These are phyloP conservation scores for Anguilla marmorata DNA, from an alignment of 2,797 vertebrate species.

Conservation along the genomic window DNA sequence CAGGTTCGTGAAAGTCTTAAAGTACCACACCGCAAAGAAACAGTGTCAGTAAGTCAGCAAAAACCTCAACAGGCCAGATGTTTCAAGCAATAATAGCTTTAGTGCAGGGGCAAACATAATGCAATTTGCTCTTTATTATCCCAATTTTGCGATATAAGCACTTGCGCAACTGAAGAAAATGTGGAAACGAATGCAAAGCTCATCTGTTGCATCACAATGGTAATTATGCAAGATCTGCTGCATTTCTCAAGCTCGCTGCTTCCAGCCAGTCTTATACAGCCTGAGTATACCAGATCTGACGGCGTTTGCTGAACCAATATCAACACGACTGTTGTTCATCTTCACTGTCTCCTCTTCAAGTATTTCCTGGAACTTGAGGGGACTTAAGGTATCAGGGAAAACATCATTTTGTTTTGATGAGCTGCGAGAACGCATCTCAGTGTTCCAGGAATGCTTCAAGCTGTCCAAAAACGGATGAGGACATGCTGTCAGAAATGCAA, in stretches of 20 bases:
- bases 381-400: neutral
- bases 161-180: neutral
- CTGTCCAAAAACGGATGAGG: neutral
- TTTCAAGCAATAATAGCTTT: conserved; percentile 10
- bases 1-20: conserved; percentile 39
- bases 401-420: conserved; percentile 9
- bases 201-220: neutral
- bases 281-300: neutral
- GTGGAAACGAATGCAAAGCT: conserved; percentile 5
- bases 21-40: conserved; percentile 28
- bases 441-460: conserved; percentile 12
- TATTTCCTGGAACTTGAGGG: neutral
- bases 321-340: neutral
- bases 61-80: conserved; percentile 26
- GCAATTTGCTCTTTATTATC: conserved; percentile 34
- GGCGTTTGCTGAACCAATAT: neutral
- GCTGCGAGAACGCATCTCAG: neutral
- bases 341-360: neutral
- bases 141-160: conserved; percentile 18
- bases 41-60: conserved; percentile 17
- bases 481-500: neutral
- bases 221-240: neutral
- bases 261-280: neutral
- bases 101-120: conserved; percentile 33
- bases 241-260: neutral